A percentile compares a stretch with the other conserved stretches of the same genome.
phyloP scores from a whole-genome alignment of 1,140 invertebrate genomes.

The Hirudo medicinalis region DNA sequence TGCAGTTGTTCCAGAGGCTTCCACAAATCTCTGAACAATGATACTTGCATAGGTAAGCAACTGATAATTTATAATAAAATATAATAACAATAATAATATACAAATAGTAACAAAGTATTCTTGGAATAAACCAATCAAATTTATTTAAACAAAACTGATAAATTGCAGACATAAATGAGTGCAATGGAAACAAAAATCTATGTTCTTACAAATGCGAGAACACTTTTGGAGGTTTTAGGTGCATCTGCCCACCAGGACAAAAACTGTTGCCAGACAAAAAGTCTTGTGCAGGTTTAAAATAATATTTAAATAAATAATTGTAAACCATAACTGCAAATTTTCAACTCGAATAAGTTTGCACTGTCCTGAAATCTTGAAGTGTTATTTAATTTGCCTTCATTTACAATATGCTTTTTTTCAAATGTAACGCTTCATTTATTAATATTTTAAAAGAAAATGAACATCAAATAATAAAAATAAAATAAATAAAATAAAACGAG shows the following conservation, averaged over 20 bases:
- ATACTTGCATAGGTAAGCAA: slow-evolving; percentile 36
- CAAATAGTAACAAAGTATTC: too few relatives aligned
- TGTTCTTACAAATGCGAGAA: slow-evolving; percentile 35
- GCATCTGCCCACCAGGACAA: slow-evolving; percentile 36
- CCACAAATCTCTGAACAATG: slow-evolving; percentile 31
- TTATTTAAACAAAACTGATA: neutral
- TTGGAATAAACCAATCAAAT: neutral
- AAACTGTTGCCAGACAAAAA: slow-evolving; percentile 38
- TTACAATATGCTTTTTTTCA: neutral
- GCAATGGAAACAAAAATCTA: slow-evolving; percentile 28
- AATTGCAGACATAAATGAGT: slow-evolving; percentile 34
- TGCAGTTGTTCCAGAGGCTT: slow-evolving; percentile 53
- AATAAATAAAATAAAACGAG: too few relatives aligned
- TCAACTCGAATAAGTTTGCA: neutral
- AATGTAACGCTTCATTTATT: too few relatives aligned
- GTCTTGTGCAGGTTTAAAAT: slow-evolving; percentile 41
- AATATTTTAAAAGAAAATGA: too few relatives aligned
- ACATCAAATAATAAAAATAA: too few relatives aligned
- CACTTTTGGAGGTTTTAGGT: slow-evolving; percentile 32
- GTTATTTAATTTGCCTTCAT: neutral
- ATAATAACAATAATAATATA: too few relatives aligned
- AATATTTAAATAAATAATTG: too few relatives aligned
- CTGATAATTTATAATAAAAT: neutral
- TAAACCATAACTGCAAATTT: neutral
- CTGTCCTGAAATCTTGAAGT: neutral